These are phyloP conservation scores for Urosaurus nigricauda DNA, from an alignment of 2,797 vertebrate genomes.

Conservation along the genomic window DNA sequence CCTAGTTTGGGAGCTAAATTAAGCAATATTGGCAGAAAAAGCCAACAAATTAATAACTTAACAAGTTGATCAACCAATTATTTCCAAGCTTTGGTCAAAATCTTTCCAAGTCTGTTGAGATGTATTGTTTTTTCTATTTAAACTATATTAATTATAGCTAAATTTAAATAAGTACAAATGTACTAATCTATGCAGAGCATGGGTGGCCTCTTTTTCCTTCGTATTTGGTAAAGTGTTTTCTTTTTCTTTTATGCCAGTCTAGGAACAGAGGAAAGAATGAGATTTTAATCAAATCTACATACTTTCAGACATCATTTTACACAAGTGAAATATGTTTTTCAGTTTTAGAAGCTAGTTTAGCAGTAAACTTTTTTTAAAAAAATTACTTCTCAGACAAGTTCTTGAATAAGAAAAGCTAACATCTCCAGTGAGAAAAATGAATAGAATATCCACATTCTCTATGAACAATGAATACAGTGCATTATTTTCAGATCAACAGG, in stretches of 20 bases:
- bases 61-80: too few relatives aligned
- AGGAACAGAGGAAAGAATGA: background rate
- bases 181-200: background rate
- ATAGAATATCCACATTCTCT: background rate
- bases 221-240: background rate
- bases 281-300: background rate
- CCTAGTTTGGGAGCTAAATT: too few relatives aligned
- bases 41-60: too few relatives aligned
- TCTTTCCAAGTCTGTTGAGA: background rate
- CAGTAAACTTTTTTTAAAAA: background rate
- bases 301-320: background rate
- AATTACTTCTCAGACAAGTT: background rate
- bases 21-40: too few relatives aligned
- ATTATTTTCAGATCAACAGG: background rate
- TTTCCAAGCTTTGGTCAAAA: too few relatives aligned
- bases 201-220: background rate
- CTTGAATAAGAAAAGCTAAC: too few relatives aligned
- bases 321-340: background rate
- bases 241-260: background rate
- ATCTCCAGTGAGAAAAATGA: too few relatives aligned
- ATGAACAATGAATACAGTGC: background rate
- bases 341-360: background rate
- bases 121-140: background rate
- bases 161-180: background rate
- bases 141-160: background rate